phyloP scores from a whole-genome alignment of 2,797 vertebrate genomes.

The Peromyscus nudipes region DNA sequence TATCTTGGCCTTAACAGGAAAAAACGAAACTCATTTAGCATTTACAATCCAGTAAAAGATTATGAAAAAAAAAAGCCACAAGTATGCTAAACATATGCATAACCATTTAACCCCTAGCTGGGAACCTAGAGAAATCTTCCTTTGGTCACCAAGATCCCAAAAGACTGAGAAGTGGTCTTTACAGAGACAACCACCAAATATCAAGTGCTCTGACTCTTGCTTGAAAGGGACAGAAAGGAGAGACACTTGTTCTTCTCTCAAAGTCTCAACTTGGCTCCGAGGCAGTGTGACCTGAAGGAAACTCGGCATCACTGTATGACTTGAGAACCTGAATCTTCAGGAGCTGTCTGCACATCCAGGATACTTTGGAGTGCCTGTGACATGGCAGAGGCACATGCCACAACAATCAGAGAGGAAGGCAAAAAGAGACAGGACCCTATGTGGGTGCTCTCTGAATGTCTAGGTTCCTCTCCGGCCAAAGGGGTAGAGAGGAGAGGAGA shows the following conservation, averaged over 20 bases:
- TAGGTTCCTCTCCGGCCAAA: not conserved
- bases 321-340: not conserved
- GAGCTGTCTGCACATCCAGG: not conserved
- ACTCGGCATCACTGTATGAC: fast-evolving
- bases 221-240: not conserved
- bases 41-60: not conserved
- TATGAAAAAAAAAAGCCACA: not conserved
- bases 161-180: not conserved
- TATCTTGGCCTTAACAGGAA: conserved; percentile 26
- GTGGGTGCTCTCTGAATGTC: not conserved
- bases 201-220: not conserved
- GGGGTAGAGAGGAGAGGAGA: not conserved
- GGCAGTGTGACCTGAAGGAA: not conserved
- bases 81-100: not conserved
- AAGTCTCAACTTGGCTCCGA: not conserved
- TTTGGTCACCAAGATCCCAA: not conserved
- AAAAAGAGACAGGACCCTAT: not conserved
- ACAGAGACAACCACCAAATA: not conserved
- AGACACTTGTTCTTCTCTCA: not conserved
- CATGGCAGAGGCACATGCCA: not conserved
- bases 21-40: not conserved
- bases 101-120: not conserved
- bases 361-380: not conserved
- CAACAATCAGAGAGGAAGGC: not conserved
- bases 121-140: not conserved